phyloP scores from a whole-genome alignment of 2,113 vertebrate genomes.

The Nothobranchius kuhntae region DNA sequence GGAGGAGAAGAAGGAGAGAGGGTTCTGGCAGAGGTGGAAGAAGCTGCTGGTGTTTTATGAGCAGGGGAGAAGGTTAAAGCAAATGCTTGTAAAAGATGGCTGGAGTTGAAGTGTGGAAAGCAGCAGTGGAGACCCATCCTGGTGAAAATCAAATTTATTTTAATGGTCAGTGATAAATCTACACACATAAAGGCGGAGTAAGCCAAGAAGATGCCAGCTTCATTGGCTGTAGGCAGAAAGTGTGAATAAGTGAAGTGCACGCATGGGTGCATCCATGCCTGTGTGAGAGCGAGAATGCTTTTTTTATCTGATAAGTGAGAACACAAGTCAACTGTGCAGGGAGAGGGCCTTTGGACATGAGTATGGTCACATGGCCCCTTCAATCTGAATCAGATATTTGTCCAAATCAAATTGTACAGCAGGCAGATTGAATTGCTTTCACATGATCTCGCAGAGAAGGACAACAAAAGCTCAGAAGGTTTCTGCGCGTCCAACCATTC shows the following conservation, averaged over 20 bases:
- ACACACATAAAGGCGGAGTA: constrained; percentile 49
- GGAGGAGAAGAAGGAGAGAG: constrained; percentile 2
- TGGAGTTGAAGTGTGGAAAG: constrained; percentile 49
- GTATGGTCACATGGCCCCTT: constrained; percentile 56
- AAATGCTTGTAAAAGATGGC: constrained; percentile 60
- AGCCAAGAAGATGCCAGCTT: constrained; percentile 36
- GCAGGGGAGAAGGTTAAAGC: constrained; percentile 71
- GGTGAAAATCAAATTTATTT: constrained; percentile 77
- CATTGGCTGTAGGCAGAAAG: constrained; percentile 19
- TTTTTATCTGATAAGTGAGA: constrained; percentile 43
- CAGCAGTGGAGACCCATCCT: constrained; percentile 39
- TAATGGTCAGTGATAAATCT: constrained; percentile 75
- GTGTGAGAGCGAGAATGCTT: constrained; percentile 9
- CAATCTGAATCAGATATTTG: constrained; percentile 61
- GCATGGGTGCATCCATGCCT: constrained; percentile 8
- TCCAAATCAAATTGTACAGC: constrained; percentile 67
- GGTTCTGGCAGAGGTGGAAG: constrained; percentile 24
- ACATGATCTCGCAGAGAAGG: constrained; percentile 43
- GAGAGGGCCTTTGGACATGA: constrained; percentile 41
- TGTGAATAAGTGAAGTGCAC: background rate
- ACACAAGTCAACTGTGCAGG: constrained; percentile 48
- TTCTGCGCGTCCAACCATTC: constrained; percentile 1
- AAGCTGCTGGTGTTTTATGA: constrained; percentile 63
- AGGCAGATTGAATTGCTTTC: constrained; percentile 59
- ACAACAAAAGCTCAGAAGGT: constrained; percentile 28